Conservation (phyloP, 1,140 invertebrate species). For the Acromyrmex heyeri region DNA sequence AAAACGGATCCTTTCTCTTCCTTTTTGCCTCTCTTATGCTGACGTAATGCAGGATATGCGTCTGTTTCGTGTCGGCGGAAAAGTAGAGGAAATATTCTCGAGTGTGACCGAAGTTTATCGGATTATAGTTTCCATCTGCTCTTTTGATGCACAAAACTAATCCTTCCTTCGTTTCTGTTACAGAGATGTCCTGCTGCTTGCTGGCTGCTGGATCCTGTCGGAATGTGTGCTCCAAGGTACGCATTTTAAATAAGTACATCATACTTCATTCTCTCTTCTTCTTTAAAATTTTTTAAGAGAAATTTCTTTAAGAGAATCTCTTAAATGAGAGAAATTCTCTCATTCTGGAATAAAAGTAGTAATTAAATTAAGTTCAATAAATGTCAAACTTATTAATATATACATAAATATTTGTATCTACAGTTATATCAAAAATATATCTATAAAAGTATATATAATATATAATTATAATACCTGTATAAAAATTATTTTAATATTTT, state of each 20-base stretch:
- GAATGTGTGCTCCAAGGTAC: slow-evolving; percentile 81
- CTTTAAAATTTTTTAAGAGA: not conserved
- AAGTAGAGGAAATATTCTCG: slow-evolving; percentile 56
- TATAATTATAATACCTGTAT: not conserved
- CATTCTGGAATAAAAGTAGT: not conserved
- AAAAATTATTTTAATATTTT: not conserved
- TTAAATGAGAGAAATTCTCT: not conserved
- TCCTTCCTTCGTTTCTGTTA: slow-evolving; percentile 72
- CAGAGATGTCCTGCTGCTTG: slow-evolving; percentile 82
- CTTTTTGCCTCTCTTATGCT: slow-evolving; percentile 1
- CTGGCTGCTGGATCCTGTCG: slow-evolving; percentile 79
- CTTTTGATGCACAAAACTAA: slow-evolving; percentile 15
- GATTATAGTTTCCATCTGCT: slow-evolving; percentile 58
- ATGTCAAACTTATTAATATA: not conserved
- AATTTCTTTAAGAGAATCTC: not conserved
- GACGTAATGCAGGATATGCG: slow-evolving; percentile 74
- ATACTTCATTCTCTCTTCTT: not conserved
- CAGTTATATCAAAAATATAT: not conserved
- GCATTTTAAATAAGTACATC: slow-evolving; percentile 27
- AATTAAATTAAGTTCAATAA: not conserved
- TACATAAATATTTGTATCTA: not conserved
- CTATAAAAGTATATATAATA: not conserved
- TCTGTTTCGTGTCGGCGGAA: slow-evolving; percentile 72
- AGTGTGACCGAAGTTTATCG: not conserved
- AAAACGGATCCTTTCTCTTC: slow-evolving; percentile 48